phyloP scores from a whole-genome alignment of 2,888 invertebrate species.

The Stenoptilia bipunctidactyla region DNA sequence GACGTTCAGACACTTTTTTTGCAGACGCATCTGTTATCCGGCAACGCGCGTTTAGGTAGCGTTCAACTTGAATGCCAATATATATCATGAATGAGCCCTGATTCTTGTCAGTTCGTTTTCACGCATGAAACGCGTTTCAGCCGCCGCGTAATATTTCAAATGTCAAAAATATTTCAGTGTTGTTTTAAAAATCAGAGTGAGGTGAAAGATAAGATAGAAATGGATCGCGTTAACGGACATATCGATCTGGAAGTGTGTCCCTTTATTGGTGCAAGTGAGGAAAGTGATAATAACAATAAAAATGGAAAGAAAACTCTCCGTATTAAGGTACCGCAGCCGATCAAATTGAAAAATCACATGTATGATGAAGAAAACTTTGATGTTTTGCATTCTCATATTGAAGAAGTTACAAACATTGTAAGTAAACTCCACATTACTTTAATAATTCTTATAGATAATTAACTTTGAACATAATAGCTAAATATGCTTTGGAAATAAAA shows the following conservation, averaged over 20 bases:
- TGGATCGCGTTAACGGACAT: conserved; percentile 37
- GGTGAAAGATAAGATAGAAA: conserved; percentile 17
- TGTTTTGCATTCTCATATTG: conserved; percentile 37
- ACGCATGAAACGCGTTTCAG: too few species aligned
- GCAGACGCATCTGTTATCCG: too few species aligned
- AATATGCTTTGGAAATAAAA: too few species aligned
- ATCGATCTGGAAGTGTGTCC: conserved; percentile 20
- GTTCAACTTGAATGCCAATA: conserved; percentile 24
- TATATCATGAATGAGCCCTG: conserved; percentile 36
- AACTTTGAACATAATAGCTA: too few species aligned
- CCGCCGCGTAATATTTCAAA: conserved; percentile 10
- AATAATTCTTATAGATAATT: too few species aligned
- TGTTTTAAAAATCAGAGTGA: conserved; percentile 20
- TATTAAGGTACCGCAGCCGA: conserved; percentile 49
- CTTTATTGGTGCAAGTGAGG: conserved; percentile 37
- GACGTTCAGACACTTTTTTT: too few species aligned
- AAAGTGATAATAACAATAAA: background rate
- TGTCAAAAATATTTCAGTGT: conserved; percentile 28
- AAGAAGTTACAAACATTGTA: conserved; percentile 37
- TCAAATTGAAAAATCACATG: conserved; percentile 42
- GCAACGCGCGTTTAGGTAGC: conserved; percentile 17
- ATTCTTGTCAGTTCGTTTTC: conserved; percentile 23
- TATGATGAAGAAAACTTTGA: conserved; percentile 39
- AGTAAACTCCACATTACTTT: too few species aligned
- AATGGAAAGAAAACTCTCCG: conserved; percentile 34